These are phyloP conservation scores for Phania funesta DNA, from an alignment of 2,888 invertebrate genomes.

Conservation along the genomic window DNA sequence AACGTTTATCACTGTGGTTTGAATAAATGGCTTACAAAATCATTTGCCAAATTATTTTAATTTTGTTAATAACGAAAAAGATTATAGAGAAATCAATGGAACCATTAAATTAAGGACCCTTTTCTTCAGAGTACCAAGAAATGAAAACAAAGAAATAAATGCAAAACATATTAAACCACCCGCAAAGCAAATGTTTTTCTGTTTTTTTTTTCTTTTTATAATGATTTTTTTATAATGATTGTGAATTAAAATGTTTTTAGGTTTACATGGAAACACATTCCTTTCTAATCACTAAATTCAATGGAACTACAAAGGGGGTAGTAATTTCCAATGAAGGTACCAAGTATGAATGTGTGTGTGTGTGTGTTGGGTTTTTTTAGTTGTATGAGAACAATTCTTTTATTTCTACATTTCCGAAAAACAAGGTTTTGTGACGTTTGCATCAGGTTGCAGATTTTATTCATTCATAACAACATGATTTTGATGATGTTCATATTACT, in stretches of 20 bases:
- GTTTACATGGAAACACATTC: conserved; percentile 34
- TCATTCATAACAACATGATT: conserved; percentile 23
- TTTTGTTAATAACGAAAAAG: conserved; percentile 9
- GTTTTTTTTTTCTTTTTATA: neutral
- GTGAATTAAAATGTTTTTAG: conserved; percentile 2
- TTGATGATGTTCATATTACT: conserved; percentile 32
- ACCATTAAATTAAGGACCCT: conserved; percentile 26
- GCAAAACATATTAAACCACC: conserved; percentile 39
- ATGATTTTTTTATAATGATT: conserved; percentile 7
- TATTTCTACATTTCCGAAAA: too few relatives aligned
- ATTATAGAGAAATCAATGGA: conserved; percentile 25
- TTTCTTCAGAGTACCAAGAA: conserved; percentile 31
- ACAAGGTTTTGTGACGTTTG: neutral
- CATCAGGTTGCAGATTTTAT: conserved; percentile 27
- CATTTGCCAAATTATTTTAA: conserved; percentile 45
- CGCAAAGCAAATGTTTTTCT: conserved; percentile 45
- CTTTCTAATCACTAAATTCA: conserved; percentile 25
- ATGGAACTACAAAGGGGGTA: neutral
- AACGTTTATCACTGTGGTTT: conserved; percentile 55
- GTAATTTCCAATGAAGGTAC: neutral
- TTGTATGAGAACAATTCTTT: neutral
- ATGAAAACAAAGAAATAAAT: neutral
- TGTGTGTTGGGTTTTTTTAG: too few relatives aligned
- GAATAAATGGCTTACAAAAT: conserved; percentile 1
- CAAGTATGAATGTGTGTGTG: neutral